A percentile compares a stretch with the other conserved stretches of the same genome.
Conservation (phyloP, 2,797 vertebrate species). For the Australoheros facetus region DNA sequence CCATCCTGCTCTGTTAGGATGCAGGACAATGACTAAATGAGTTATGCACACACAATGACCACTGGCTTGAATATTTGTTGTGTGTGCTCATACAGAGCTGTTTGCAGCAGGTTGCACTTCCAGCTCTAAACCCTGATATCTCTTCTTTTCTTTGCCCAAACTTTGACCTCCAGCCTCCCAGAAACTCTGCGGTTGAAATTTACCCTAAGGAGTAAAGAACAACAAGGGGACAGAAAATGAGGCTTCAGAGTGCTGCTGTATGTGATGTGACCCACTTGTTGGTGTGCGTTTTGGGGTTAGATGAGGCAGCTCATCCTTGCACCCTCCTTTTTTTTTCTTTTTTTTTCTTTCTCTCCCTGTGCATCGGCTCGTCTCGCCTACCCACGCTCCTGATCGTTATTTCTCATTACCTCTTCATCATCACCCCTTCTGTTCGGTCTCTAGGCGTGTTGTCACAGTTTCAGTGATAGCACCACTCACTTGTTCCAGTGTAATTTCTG, state of each 20-base stretch:
- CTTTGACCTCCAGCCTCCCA: background rate
- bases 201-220: background rate
- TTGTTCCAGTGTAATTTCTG: slow-evolving; percentile 44
- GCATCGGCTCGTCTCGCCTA: slow-evolving; percentile 11
- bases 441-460: slow-evolving; percentile 34
- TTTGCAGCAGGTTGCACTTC: slow-evolving; percentile 53
- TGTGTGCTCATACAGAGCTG: slow-evolving; percentile 31
- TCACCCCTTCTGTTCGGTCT: background rate
- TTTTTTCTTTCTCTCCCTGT: slow-evolving; percentile 24
- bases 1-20: slow-evolving; percentile 63
- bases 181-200: slow-evolving; percentile 10
- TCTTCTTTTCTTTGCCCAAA: slow-evolving; percentile 3
- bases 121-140: slow-evolving; percentile 18
- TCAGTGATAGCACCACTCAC: slow-evolving; percentile 22
- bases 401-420: slow-evolving; percentile 17
- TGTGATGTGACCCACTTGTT: slow-evolving; percentile 66
- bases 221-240: background rate
- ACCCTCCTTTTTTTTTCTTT: slow-evolving; percentile 39
- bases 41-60: slow-evolving; percentile 48
- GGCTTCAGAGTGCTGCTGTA: slow-evolving; percentile 15
- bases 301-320: slow-evolving; percentile 45
- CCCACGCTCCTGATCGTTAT: slow-evolving; percentile 18
- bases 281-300: slow-evolving; percentile 32
- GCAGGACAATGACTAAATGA: slow-evolving; percentile 74
- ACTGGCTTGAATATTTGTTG: slow-evolving; percentile 35